Evolutionary conservation across 2,113 vertebrate species (phyloP).

Genomic region (Oxygymnocypris stewartii): DNA sequence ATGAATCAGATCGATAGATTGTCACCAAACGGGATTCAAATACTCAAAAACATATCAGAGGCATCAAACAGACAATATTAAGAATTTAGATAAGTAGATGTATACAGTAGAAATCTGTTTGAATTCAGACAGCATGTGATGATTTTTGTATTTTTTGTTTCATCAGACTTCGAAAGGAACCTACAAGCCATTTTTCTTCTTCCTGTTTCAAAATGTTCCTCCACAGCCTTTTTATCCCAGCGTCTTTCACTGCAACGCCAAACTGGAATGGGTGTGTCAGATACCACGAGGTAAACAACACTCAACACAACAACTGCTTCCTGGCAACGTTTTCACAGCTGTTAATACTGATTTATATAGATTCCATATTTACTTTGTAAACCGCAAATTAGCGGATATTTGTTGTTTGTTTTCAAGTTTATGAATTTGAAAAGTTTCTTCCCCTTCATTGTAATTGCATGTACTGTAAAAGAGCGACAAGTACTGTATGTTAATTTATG

Average conservation of each 20-base stretch:
- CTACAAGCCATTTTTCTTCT: conserved; percentile 55
- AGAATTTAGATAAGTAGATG: background rate
- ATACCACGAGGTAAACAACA: conserved; percentile 85
- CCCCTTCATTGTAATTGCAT: background rate
- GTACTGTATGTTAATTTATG: background rate
- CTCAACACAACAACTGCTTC: too few relatives aligned
- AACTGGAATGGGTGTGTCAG: conserved; percentile 94
- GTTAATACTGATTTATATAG: background rate
- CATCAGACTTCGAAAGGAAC: conserved; percentile 65
- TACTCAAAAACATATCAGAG: background rate
- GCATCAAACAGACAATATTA: background rate
- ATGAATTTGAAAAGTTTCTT: background rate
- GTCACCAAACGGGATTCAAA: background rate
- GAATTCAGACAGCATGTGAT: background rate
- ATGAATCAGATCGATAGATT: background rate
- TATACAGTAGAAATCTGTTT: background rate
- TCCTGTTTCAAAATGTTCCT: conserved; percentile 46
- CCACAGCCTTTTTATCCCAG: conserved; percentile 73
- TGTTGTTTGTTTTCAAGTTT: background rate
- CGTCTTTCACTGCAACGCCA: conserved; percentile 87
- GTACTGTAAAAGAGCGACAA: background rate
- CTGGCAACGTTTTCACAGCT: background rate
- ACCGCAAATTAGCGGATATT: background rate
- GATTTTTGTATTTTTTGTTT: conserved; percentile 46
- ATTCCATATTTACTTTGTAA: background rate